Evolutionary conservation across 2,113 vertebrate genomes (phyloP), one percentile per base, ranked within the genome.

Genomic region (Pachycephala philippinensis): DNA sequence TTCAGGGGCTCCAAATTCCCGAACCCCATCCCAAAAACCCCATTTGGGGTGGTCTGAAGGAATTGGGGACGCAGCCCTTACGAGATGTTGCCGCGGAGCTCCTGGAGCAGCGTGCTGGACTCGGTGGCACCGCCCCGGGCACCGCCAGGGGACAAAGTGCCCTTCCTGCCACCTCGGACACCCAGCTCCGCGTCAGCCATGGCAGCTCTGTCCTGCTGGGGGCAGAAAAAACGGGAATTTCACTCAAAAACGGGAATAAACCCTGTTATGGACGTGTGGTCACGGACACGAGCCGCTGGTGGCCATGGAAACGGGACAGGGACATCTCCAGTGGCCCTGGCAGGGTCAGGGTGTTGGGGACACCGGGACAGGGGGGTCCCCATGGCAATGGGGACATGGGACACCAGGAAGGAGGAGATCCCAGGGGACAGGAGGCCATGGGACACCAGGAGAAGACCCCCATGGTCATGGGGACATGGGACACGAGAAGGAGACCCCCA

Each of bases 21-120:
- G 13, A 9, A 1, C 37, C 28, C 24, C 10, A 24, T 28, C 11
- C 39, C n/a, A 35, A 10, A 4, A 37, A 11, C 21, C 30, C 44
- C 9, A 0, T 23, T 28, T 3, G 1, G 40, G 45, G 12, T 2
- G 8, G 9, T 35, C 57, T 7, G n/a, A 22, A 26, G 15, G 56
- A 44, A 57, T 6, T 33, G 33, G 52, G 26, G 7, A 6, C 1
- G 14, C 21, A 1, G 59, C 27, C 72, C 95, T 94, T 90, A 96
- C 95, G 94, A 95, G 92, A 96, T 94, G 90, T 3, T 80, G 71
- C 90, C 14, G 17, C 8, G 53, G 20, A 96, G 92, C 76, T 91
- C 84, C 90, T 95, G 94, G 26, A 96, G 94, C 80, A 96, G 53
- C 3, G 76, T 86, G 94, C 76, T 86, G 1, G 87, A 40, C 76